Conservation (phyloP, 2,113 vertebrate genomes). For the Daboia siamensis region DNA sequence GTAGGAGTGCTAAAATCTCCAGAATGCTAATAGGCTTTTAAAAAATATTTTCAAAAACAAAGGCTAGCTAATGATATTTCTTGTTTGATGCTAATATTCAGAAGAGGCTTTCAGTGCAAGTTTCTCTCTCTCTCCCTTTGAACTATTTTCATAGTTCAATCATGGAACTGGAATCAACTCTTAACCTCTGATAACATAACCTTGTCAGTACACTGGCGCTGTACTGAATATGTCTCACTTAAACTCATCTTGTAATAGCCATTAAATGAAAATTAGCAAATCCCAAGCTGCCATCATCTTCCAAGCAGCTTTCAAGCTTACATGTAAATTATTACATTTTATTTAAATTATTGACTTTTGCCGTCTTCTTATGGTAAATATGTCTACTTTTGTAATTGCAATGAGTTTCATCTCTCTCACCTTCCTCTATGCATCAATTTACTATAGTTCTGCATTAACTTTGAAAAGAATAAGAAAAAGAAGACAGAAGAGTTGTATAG, state of each 20-base stretch:
- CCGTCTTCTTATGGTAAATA: slow-evolving; percentile 44
- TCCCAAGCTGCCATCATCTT: slow-evolving; percentile 19
- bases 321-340: slow-evolving; percentile 39
- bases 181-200: slow-evolving; percentile 44
- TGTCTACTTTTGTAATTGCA: slow-evolving; percentile 41
- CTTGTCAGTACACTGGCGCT: slow-evolving; percentile 44
- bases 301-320: slow-evolving; percentile 36
- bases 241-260: slow-evolving; percentile 26
- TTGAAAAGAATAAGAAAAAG: slow-evolving; percentile 30
- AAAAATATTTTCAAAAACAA: slow-evolving; percentile 5
- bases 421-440: slow-evolving; percentile 21
- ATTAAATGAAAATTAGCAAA: slow-evolving; percentile 35
- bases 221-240: slow-evolving; percentile 29
- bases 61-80: slow-evolving; percentile 34
- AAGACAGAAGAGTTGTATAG: not conserved
- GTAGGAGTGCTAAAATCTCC: slow-evolving; percentile 18
- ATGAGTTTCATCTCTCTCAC: slow-evolving; percentile 46
- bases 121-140: slow-evolving; percentile 15
- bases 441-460: slow-evolving; percentile 31
- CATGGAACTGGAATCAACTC: slow-evolving; percentile 44
- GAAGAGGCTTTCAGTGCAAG: slow-evolving; percentile 4
- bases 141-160: slow-evolving; percentile 46
- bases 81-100: slow-evolving; percentile 51
- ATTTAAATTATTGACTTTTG: slow-evolving; percentile 33
- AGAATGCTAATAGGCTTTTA: slow-evolving; percentile 9